Base-by-base conservation (phyloP, 2,888 invertebrate species). In the Phasia obesa region DNA sequence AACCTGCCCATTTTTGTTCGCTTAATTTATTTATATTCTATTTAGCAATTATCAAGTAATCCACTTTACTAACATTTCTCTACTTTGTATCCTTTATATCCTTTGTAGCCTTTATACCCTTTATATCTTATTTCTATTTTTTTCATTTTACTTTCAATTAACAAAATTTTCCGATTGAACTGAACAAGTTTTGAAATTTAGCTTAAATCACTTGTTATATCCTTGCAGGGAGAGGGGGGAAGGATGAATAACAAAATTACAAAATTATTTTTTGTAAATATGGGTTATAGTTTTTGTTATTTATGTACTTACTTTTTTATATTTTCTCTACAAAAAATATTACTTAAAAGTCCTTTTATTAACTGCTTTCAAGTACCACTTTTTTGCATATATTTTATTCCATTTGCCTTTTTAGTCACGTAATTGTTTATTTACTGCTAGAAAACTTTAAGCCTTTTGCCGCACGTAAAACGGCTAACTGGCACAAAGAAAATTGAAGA, bases 391-490 rank as follows among this genome's bases (percentile, higher is more conserved):
- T 35, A 11, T 11, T 35, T 25, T 60, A n/a, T n/a, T 38, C 17
- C 47, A 23, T 31, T 23, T 15, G 17, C 7, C 13, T 23, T 19
- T 51, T 62, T 27, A 71, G 77, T 82, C 81, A 82, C 81, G 77
- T 77, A 76, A 81, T 67, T 81, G 73, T 77, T 55, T 67, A 64
- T 74, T 69, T 69, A 69, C 62, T 73, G 81, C 57, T 67, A 73
- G 77, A 57, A 44, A 81, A 81, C 62, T 74, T 69, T 60, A 67
- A 77, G 51, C 64, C 51, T 62, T 62, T 77, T 82, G 67, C 59
- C 62, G 73, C 31, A 44, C 60, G 77, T 62, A 57, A 78, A 77
- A 65, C 31, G 59, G 27, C 42, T 60, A 47, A 55, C 55, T 35
- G 47, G 17, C 55, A 9, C 11, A 35, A 35, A 35, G 35, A 35